These are phyloP conservation scores for Macrotis lagotis DNA, from an alignment of 2,113 vertebrate species.

Conservation along the genomic window DNA sequence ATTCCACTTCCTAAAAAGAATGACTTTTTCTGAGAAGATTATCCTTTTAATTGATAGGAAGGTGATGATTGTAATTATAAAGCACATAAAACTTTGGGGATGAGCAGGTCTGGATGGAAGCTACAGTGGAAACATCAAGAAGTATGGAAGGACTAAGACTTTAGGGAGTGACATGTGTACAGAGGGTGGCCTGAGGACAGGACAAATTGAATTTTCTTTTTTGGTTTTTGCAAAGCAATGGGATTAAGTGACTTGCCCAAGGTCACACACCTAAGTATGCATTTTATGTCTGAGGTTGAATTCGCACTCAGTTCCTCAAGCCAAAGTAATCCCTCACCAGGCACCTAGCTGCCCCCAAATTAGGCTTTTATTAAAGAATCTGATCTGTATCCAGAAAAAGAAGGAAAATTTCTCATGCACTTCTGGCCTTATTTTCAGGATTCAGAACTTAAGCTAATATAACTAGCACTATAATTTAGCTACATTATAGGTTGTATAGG, in stretches of 20 bases:
- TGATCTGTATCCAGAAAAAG: background rate
- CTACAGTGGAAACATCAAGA: background rate
- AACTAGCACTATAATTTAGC: rapidly evolving
- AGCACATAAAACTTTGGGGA: background rate
- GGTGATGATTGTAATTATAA: background rate
- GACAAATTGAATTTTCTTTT: background rate
- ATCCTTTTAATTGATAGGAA: background rate
- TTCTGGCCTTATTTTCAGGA: background rate
- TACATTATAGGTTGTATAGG: background rate
- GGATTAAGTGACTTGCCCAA: too few species aligned
- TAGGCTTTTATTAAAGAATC: too few species aligned
- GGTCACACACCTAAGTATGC: too few species aligned
- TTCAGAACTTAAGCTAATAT: background rate
- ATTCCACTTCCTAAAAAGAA: background rate
- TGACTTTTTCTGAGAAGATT: background rate
- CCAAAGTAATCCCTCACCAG: too few species aligned
- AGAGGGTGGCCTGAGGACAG: background rate
- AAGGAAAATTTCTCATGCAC: background rate
- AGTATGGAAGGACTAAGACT: background rate
- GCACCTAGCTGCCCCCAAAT: too few species aligned
- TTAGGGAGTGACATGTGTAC: rapidly evolving
- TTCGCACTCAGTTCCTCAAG: too few species aligned
- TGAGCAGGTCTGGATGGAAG: background rate
- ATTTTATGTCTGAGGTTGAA: too few species aligned
- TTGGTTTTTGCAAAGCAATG: too few species aligned